Percentiles rank a stretch among this genome's conserved stretches.
Conservation (phyloP, 2,888 invertebrate genomes). For the Hyles lineata region DNA sequence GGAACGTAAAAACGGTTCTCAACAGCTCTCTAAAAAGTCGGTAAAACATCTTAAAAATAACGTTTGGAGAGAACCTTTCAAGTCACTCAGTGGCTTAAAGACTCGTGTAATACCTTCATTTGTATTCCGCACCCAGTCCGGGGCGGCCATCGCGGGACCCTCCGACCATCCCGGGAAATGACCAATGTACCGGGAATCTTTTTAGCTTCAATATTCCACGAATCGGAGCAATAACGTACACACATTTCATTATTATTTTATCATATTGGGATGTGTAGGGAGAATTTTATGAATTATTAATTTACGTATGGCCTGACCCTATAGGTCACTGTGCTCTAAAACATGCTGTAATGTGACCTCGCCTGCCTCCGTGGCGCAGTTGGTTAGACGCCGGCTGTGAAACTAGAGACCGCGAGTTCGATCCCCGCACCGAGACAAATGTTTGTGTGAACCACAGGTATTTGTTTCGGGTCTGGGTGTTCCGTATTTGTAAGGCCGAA, state of each 20-base stretch:
- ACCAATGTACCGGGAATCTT: conserved; percentile 7
- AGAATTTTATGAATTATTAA: neutral
- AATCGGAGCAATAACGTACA: neutral
- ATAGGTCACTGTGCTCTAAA: no score
- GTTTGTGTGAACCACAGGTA: no score
- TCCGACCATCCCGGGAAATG: conserved; percentile 20
- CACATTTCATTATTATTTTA: conserved; percentile 11
- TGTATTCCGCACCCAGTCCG: conserved; percentile 25
- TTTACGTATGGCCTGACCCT: no score
- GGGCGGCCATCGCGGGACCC: neutral
- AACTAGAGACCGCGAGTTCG: no score
- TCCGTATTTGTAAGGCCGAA: no score
- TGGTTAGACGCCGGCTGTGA: no score
- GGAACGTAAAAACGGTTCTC: neutral
- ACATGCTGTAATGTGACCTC: no score
- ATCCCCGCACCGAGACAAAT: no score
- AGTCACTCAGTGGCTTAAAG: conserved; percentile 26
- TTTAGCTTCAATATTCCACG: neutral
- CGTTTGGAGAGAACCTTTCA: conserved; percentile 18
- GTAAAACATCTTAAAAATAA: neutral
- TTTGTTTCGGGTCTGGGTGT: no score
- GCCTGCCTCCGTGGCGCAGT: no score
- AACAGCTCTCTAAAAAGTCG: neutral
- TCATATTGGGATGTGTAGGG: neutral
- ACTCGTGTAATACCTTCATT: conserved; percentile 24